Evolutionary conservation across 2,888 invertebrate genomes (phyloP).

Genomic region (Hylaea fasciaria): DNA sequence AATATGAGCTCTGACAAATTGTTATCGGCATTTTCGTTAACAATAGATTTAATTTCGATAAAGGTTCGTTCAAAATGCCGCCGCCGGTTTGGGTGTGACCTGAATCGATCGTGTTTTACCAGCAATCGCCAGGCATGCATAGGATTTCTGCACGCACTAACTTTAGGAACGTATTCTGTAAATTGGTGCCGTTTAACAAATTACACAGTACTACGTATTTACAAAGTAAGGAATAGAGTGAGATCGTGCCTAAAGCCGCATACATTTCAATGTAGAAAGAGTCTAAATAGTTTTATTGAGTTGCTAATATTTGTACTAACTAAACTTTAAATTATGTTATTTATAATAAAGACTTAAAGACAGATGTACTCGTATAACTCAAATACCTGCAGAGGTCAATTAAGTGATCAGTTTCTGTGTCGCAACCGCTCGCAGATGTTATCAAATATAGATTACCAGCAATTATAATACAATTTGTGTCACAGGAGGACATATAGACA

Average conservation of each 20-base stretch:
- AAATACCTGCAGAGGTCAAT: not conserved
- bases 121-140: conserved; percentile 46
- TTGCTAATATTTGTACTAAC: too few species aligned
- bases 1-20: conserved; percentile 43
- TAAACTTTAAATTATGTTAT: too few species aligned
- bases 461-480: conserved; percentile 28
- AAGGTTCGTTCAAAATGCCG: conserved; percentile 39
- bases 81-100: conserved; percentile 23
- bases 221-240: too few species aligned
- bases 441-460: conserved; percentile 18
- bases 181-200: conserved; percentile 47
- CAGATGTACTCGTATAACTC: too few species aligned
- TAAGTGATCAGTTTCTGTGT: not conserved
- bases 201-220: conserved; percentile 4
- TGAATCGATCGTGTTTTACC: conserved; percentile 40
- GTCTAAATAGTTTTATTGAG: too few species aligned
- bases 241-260: too few species aligned
- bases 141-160: conserved; percentile 59
- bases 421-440: conserved; percentile 4
- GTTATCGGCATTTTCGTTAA: conserved; percentile 28
- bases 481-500: conserved; percentile 15
- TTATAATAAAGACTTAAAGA: too few species aligned
- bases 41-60: conserved; percentile 43
- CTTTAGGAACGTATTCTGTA: conserved; percentile 51
- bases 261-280: too few species aligned